Conservation (phyloP, 2,113 vertebrate species). For the Pao palembangensis region DNA sequence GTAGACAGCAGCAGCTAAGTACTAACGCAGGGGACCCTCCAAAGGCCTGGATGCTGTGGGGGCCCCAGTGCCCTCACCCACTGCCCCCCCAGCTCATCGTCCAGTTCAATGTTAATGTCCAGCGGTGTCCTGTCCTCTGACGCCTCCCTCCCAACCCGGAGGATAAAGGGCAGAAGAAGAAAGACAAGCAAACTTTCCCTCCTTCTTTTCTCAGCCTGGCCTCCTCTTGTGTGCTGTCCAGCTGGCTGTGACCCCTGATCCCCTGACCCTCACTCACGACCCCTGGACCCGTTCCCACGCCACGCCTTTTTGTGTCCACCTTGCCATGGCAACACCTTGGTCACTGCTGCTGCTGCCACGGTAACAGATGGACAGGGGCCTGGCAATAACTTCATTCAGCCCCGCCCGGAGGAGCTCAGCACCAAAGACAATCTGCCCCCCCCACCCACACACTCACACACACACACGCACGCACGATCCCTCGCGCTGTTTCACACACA, state of each 20-base stretch:
- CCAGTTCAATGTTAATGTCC: constrained; percentile 80
- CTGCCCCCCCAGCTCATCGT: constrained; percentile 42
- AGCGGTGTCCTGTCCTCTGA: constrained; percentile 64
- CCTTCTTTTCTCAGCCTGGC: constrained; percentile 77
- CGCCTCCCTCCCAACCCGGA: constrained; percentile 35
- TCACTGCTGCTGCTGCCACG: constrained; percentile 75
- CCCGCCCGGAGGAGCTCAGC: constrained; percentile 42
- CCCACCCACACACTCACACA: constrained; percentile 13
- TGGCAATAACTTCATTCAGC: constrained; percentile 78
- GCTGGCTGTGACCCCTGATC: constrained; percentile 78
- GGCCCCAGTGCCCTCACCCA: constrained; percentile 12
- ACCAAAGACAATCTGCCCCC: constrained; percentile 62
- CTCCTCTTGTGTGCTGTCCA: constrained; percentile 79
- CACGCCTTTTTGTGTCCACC: constrained; percentile 78
- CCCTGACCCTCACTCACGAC: constrained; percentile 76
- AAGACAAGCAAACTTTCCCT: constrained; percentile 57
- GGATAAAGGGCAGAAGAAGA: constrained; percentile 49
- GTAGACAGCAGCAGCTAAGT: constrained; percentile 61
- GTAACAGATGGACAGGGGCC: constrained; percentile 79
- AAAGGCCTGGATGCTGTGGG: constrained; percentile 45
- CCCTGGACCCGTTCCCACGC: constrained; percentile 80
- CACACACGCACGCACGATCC: constrained; percentile 22
- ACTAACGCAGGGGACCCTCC: constrained; percentile 29
- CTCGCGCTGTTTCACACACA: constrained; percentile 24
- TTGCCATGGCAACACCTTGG: constrained; percentile 75